Evolutionary conservation across 2,113 vertebrate species (phyloP), one percentile per base, ranked within the genome.

Genomic region (Gopherus flavomarginatus): DNA sequence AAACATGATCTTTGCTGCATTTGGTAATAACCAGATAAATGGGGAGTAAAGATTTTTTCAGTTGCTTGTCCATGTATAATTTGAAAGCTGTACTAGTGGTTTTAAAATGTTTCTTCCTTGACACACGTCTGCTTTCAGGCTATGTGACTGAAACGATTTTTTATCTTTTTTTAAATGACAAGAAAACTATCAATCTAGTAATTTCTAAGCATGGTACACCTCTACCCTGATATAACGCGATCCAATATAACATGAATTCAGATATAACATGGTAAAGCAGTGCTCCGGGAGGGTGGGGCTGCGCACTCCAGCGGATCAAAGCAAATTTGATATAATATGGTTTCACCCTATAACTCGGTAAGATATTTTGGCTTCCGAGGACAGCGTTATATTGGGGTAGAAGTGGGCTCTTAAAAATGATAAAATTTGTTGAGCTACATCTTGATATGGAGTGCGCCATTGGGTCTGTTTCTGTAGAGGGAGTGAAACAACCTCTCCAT

Each of bases 371-470:
- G 44, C 44, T 44, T 44, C 44, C 6, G 44, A 44, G 44, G 44
- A 44, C 44, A 44, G 44, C 6, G 7, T 44, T 44, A 44, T 44
- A 44, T 44, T 8, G 44, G 44, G 44, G 44, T 44, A 44, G 44
- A 44, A 44, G 44, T 44, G 44, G 31, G 75, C 80, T 50, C 85
- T 88, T 80, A 50, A 78, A 83, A 12, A 77, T 7, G 38, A 26
- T 0, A 0, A 29, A 35, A 69, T 0, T 0, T 1, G 31, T 65
- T 69, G 4, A 83, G 35, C 17, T 12, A 2, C 52, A 22, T 75
- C 90, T 83, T 75, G 38, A 31, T 54, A 26, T 90, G 53, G 57
- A 2, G 27, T 79, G 3, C 44, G 2, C 62, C 26, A 1, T 50
- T 54, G 35, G 57, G 35, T 56, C 81, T 5, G 16, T 81, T 87